Conservation (phyloP, 2,888 invertebrate genomes). For the Pherbina coryleti region DNA sequence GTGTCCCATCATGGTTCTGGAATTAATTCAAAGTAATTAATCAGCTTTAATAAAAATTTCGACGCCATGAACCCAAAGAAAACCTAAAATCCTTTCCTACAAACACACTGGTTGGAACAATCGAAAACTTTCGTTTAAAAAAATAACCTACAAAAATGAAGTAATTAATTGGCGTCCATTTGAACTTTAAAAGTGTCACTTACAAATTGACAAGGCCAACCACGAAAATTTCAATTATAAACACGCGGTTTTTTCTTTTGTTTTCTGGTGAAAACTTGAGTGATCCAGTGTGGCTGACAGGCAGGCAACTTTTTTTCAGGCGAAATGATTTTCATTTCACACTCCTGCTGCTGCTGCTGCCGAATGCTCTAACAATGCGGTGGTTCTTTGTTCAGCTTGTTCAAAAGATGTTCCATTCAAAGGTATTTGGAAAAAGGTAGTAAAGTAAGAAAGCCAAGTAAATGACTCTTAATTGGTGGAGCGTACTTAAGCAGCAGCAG, state of each 20-base stretch:
- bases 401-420: neutral
- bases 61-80: too few species aligned
- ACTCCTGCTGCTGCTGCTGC: conserved; percentile 5
- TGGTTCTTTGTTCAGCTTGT: neutral
- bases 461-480: too few species aligned
- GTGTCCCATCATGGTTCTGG: too few species aligned
- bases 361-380: neutral
- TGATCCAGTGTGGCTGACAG: neutral
- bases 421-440: neutral
- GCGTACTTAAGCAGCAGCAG: too few species aligned
- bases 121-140: too few species aligned
- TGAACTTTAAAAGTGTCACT: conserved; percentile 3
- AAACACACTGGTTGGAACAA: too few species aligned
- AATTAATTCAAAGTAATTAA: too few species aligned
- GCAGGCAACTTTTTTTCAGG: neutral
- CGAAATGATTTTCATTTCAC: neutral
- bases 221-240: conserved; percentile 27
- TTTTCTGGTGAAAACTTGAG: neutral
- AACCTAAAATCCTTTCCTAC: too few species aligned
- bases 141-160: neutral
- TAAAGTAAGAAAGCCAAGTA: too few species aligned
- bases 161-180: neutral
- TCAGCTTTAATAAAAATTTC: too few species aligned
- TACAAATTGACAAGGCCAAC: conserved; percentile 33
- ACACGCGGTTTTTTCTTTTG: conserved; percentile 5